These are phyloP conservation scores for Lepus timidus DNA, from an alignment of 2,113 vertebrate genomes.

Conservation along the genomic window DNA sequence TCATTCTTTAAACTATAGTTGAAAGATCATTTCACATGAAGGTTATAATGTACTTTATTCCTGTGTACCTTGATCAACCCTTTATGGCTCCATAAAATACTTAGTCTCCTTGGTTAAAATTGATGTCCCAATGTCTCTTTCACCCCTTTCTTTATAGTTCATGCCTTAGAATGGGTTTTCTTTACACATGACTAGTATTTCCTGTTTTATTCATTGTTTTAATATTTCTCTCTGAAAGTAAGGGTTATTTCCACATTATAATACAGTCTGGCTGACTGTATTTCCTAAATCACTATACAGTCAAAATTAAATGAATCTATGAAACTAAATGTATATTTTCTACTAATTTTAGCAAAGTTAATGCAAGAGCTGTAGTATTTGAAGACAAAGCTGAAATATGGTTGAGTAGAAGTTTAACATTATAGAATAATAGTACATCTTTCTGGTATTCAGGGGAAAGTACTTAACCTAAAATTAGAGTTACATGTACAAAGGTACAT, in stretches of 20 bases:
- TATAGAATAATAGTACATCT: neutral
- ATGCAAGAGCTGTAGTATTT: constrained; percentile 3
- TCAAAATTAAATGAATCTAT: neutral
- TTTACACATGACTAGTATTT: neutral
- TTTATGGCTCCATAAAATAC: neutral
- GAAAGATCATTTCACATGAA: neutral
- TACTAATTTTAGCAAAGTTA: constrained; percentile 15
- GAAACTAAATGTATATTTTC: neutral
- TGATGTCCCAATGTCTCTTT: neutral
- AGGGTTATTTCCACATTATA: neutral
- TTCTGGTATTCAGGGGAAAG: neutral
- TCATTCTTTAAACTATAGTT: neutral
- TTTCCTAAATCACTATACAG: constrained; percentile 10
- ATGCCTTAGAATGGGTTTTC: neutral
- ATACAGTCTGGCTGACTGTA: neutral
- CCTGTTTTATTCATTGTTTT: neutral
- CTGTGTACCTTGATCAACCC: neutral
- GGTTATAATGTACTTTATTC: neutral
- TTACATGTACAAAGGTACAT: neutral
- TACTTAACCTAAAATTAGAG: constrained; percentile 30
- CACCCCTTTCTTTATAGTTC: neutral
- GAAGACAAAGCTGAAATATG: constrained; percentile 43
- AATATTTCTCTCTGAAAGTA: neutral
- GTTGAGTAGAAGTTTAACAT: neutral
- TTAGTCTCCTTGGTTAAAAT: neutral